Conservation (phyloP, 2,113 vertebrate genomes). For the Podarcis cretensis region DNA sequence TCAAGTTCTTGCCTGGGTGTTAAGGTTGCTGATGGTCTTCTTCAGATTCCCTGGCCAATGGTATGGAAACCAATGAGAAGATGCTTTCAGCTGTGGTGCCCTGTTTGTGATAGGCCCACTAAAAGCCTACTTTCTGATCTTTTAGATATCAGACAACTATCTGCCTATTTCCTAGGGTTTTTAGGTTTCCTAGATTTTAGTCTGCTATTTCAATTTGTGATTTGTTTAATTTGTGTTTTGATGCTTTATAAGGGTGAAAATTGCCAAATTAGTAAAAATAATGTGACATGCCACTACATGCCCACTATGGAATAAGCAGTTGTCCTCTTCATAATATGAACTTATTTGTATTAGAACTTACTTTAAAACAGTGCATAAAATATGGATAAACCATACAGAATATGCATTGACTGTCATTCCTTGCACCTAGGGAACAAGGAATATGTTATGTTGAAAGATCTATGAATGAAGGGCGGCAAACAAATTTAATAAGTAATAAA, state of each 20-base stretch:
- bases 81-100: not conserved
- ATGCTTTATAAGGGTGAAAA: not conserved
- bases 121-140: too few relatives aligned
- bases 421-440: not conserved
- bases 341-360: not conserved
- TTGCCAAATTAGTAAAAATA: not conserved
- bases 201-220: not conserved
- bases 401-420: not conserved
- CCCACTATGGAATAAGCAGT: not conserved
- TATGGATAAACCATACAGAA: not conserved
- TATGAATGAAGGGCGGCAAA: too few relatives aligned
- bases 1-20: not conserved
- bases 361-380: not conserved
- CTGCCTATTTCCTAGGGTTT: not conserved
- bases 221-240: not conserved
- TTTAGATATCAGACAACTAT: not conserved
- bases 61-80: not conserved
- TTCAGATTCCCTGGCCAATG: not conserved
- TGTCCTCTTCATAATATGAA: not conserved
- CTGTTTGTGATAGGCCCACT: not conserved
- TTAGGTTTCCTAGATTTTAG: not conserved
- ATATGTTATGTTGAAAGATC: too few relatives aligned
- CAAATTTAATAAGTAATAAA: too few relatives aligned
- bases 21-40: not conserved
- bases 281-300: not conserved